Evolutionary conservation across 1,140 invertebrate genomes (phyloP).

Genomic region (Oncopodura yosiiana): DNA sequence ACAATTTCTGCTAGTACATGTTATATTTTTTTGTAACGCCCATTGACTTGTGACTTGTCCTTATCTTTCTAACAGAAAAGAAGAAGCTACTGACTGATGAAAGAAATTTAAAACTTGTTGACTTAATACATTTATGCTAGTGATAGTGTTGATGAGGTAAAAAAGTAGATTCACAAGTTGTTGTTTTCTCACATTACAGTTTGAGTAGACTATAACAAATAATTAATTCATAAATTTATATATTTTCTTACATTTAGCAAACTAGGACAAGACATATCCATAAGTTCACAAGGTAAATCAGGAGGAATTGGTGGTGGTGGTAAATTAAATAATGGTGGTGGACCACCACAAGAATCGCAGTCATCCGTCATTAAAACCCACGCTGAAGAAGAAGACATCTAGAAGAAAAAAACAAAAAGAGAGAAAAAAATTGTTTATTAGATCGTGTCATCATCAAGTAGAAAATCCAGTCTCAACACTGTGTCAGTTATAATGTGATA

Average conservation of each 20-base stretch:
- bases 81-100: too few species aligned
- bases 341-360: constrained; percentile 31
- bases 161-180: too few species aligned
- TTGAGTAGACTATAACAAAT: neutral
- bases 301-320: constrained; percentile 34
- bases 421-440: constrained; percentile 5
- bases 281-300: constrained; percentile 32
- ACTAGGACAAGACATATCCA: constrained; percentile 32
- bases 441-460: constrained; percentile 11
- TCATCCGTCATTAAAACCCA: constrained; percentile 35
- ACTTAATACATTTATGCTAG: too few species aligned
- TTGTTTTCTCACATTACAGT: neutral
- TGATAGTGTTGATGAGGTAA: too few species aligned
- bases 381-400: constrained; percentile 36
- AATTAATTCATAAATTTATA: constrained; percentile 1
- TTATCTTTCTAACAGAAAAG: too few species aligned
- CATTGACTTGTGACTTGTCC: too few species aligned
- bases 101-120: too few species aligned
- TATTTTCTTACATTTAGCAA: constrained; percentile 32
- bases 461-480: constrained; percentile 3
- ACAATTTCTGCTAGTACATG: too few species aligned
- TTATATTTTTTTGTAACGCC: too few species aligned
- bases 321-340: constrained; percentile 32
- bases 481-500: constrained; percentile 16
- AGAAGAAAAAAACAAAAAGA: constrained; percentile 23